These are phyloP conservation scores for Chymomyza procnemis DNA, from an alignment of 2,888 invertebrate genomes.

Conservation along the genomic window DNA sequence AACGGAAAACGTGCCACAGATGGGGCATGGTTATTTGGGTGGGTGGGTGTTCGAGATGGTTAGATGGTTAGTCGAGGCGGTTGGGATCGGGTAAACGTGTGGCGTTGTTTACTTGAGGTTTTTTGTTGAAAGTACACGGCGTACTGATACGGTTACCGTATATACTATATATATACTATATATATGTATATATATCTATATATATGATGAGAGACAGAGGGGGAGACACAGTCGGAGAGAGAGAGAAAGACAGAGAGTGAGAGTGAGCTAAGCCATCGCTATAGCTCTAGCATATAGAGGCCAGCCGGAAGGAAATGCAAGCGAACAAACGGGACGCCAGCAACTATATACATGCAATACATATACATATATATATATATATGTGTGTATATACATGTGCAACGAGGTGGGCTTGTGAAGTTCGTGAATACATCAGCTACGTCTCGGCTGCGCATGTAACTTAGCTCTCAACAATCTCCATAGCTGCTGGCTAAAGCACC, in stretches of 20 bases:
- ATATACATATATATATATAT: no score
- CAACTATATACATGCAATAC: slow-evolving; percentile 8
- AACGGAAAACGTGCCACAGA: slow-evolving; percentile 30
- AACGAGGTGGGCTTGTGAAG: no score
- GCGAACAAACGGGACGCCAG: slow-evolving; percentile 59
- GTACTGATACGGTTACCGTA: neutral
- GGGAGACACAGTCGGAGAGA: no score
- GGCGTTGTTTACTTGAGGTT: slow-evolving; percentile 65
- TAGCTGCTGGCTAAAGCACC: no score
- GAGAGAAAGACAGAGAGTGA: no score
- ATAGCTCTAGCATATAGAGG: neutral
- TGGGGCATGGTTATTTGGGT: slow-evolving; percentile 11
- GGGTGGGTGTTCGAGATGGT: neutral
- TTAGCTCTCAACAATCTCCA: no score
- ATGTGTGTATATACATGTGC: no score
- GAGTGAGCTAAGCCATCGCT: neutral
- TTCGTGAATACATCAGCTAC: no score
- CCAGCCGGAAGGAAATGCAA: slow-evolving; percentile 65
- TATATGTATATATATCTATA: neutral
- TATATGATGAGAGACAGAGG: no score
- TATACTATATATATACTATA: no score
- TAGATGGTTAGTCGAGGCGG: neutral
- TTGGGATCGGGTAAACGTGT: neutral
- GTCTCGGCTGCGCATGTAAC: no score
- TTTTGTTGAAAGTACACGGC: slow-evolving; percentile 11